phyloP scores from a whole-genome alignment of 2,888 invertebrate genomes.

The Altica lythri region DNA sequence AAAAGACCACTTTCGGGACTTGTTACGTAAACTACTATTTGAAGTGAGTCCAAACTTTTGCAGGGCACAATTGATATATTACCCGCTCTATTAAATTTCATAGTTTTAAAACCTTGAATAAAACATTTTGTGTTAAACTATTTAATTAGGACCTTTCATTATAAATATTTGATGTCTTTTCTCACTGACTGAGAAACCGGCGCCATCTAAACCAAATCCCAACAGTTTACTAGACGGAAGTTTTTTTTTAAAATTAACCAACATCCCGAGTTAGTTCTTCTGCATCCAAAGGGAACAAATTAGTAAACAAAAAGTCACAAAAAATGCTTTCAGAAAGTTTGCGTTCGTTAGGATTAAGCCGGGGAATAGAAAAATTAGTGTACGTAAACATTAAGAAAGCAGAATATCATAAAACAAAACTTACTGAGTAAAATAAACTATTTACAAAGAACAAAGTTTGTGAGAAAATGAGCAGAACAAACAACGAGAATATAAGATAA shows the following conservation, averaged over 20 bases:
- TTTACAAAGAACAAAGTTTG: constrained; percentile 38
- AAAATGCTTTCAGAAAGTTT: constrained; percentile 21
- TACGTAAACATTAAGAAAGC: constrained; percentile 41
- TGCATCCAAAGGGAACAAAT: constrained; percentile 24
- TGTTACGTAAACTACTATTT: too few species aligned
- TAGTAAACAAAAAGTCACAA: constrained; percentile 24
- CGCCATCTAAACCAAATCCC: constrained; percentile 13
- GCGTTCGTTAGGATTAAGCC: constrained; percentile 25
- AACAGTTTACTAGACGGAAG: constrained; percentile 8
- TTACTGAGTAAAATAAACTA: constrained; percentile 42
- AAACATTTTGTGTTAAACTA: too few species aligned
- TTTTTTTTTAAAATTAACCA: constrained; percentile 11
- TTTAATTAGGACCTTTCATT: too few species aligned
- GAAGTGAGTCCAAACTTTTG: too few species aligned
- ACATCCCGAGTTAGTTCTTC: constrained; percentile 11
- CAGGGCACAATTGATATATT: too few species aligned
- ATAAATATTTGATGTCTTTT: too few species aligned
- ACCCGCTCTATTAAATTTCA: too few species aligned
- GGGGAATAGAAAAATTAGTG: constrained; percentile 30
- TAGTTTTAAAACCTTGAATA: too few species aligned
- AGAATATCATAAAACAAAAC: constrained; percentile 43
- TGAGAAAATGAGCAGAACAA: constrained; percentile 33
- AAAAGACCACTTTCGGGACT: too few species aligned
- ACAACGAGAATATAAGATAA: constrained; percentile 46
- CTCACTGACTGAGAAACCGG: constrained; percentile 7